Conservation (phyloP, 2,797 vertebrate species). For the Alosa sapidissima region DNA sequence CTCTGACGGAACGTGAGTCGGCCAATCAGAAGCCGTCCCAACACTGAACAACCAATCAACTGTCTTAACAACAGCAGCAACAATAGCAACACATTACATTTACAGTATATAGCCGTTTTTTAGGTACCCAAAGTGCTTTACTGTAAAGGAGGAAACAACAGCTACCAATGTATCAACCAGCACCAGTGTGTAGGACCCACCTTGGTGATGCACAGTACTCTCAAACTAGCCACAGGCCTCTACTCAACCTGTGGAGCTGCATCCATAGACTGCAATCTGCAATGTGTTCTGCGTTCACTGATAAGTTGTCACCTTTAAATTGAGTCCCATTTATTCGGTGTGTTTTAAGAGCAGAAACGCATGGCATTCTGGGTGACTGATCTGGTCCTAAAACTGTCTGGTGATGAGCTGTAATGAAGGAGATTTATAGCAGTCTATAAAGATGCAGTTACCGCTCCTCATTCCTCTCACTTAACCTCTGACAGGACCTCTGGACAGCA, state of each 20-base stretch:
- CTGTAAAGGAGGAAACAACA: too few species aligned
- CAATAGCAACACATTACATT: neutral
- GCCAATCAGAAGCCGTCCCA: neutral
- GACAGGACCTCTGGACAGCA: neutral
- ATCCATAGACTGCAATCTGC: neutral
- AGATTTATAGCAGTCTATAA: slow-evolving; percentile 6
- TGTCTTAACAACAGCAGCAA: neutral
- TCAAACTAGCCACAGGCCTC: neutral
- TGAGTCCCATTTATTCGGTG: neutral
- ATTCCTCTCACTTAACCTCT: neutral
- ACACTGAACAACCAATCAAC: neutral
- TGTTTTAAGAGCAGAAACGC: neutral
- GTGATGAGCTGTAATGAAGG: neutral
- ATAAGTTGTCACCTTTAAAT: neutral
- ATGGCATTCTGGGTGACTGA: neutral
- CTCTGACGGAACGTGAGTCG: slow-evolving; percentile 93
- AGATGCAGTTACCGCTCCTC: neutral
- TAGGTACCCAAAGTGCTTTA: too few species aligned
- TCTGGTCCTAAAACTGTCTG: neutral
- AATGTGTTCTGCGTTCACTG: neutral
- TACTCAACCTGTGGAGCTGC: neutral
- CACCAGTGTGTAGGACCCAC: too few species aligned
- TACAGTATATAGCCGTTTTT: too few species aligned
- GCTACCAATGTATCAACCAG: too few species aligned
- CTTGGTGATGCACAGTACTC: neutral